Evolutionary conservation across 1,140 invertebrate genomes (phyloP), one percentile per base, ranked within the genome.

Genomic region (Papilio helenus): DNA sequence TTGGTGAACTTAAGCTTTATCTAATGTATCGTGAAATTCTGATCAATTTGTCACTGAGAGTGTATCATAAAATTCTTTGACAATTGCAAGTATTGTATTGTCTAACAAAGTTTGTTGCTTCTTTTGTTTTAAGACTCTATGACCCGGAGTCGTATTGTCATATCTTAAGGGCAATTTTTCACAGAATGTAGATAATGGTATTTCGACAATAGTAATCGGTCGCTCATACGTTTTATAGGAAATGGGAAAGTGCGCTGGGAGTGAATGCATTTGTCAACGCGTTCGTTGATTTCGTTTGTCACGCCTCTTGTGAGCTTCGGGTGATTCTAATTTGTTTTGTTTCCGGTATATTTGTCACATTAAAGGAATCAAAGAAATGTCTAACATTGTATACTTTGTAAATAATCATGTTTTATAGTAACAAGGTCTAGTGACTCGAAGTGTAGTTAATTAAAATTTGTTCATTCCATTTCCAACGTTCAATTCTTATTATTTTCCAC

Each of bases 191-290:
- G 55, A 61, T 77, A 77, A 65, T 77, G 76, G 34, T 61, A 58
- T 42, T 76, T 77, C 76, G 76, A 77, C 51, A 77, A 77, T 77
- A 23, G 51, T 77, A 61, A 77, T 77, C 51, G n/a, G n/a, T 42
- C 29, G 51, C 58, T 61, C 51, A 77, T 61, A 55, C 29, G 39
- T 77, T 77, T 61, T 39, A 77, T 61, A 42, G 76, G 76, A 77
- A 77, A 61, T 77, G 76, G 76, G 76, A 77, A 77, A 61, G 76
- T 61, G 9, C n/a, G 51, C 58, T 61, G 29, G 58, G 76, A 77
- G 76, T 77, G 51, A 77, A 65, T 77, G 55, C 76, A 77, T 77
- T 77, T 49, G 76, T 77, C 55, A 77, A 68, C 14, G 61, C 26
- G 26, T 29, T 34, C 26, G 2, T 68, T 68, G 49, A 26, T 51